phyloP scores from a whole-genome alignment of 2,113 vertebrate species.

The Amphilophus citrinellus region DNA sequence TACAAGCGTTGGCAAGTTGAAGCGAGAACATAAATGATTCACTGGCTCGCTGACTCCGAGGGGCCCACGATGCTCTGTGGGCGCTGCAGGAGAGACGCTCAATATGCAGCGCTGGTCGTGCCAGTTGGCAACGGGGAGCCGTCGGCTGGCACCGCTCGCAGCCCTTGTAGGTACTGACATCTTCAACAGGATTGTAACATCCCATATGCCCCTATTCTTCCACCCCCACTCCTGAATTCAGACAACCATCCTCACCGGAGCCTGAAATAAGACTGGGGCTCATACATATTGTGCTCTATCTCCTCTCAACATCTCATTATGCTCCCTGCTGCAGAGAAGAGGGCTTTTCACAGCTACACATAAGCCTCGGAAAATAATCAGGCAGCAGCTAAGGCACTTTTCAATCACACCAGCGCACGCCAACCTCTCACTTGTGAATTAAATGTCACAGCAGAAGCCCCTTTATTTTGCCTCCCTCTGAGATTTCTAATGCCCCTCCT shows the following conservation, averaged over 20 bases:
- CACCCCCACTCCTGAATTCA: slow-evolving; percentile 47
- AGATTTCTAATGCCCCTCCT: slow-evolving; percentile 24
- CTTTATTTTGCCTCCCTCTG: slow-evolving; percentile 35
- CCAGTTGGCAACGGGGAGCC: slow-evolving; percentile 71
- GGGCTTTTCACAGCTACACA: slow-evolving; percentile 33
- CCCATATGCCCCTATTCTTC: slow-evolving; percentile 33
- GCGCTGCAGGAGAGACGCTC: slow-evolving; percentile 52
- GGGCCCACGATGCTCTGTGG: slow-evolving; percentile 46
- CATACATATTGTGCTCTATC: slow-evolving; percentile 34
- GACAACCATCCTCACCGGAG: slow-evolving; percentile 64
- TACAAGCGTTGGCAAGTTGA: slow-evolving; percentile 46
- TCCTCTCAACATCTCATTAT: slow-evolving; percentile 68
- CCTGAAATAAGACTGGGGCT: slow-evolving; percentile 67
- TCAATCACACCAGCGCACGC: slow-evolving; percentile 51
- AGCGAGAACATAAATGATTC: slow-evolving; percentile 64
- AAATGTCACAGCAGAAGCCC: slow-evolving; percentile 56
- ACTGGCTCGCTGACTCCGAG: slow-evolving; percentile 54
- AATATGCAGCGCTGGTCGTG: slow-evolving; percentile 47
- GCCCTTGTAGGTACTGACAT: slow-evolving; percentile 70
- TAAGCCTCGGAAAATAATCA: slow-evolving; percentile 51
- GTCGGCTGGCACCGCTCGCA: slow-evolving; percentile 60
- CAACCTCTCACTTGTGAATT: slow-evolving; percentile 57
- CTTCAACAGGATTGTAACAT: slow-evolving; percentile 68
- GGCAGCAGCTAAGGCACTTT: slow-evolving; percentile 36
- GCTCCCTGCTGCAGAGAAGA: slow-evolving; percentile 59